Evolutionary conservation across 2,888 invertebrate species (phyloP).

Genomic region (Pyrocoelia pectoralis): DNA sequence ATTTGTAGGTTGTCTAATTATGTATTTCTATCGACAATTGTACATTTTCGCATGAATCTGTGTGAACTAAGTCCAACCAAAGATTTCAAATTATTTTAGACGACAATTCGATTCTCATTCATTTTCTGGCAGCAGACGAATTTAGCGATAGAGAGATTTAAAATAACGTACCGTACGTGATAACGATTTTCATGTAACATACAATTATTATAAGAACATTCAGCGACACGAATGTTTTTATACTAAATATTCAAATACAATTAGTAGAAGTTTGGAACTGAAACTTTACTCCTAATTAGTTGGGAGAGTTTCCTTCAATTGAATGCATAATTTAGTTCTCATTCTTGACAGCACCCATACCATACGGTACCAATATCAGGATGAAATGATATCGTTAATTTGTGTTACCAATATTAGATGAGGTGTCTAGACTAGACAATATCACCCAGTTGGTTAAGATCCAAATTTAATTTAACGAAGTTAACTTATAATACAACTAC

Average conservation of each 20-base stretch:
- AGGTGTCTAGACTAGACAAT: constrained; percentile 30
- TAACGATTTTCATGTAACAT: no score
- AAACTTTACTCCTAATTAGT: constrained; percentile 20
- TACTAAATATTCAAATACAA: not conserved
- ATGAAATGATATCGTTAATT: constrained; percentile 29
- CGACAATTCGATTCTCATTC: no score
- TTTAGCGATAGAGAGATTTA: no score
- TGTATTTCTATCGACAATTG: no score
- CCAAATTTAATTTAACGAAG: constrained; percentile 25
- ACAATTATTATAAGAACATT: no score
- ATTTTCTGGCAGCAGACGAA: no score
- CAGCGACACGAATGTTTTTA: no score
- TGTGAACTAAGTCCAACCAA: no score
- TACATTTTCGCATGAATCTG: no score
- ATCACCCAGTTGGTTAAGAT: constrained; percentile 19
- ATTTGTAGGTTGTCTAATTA: no score
- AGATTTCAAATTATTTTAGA: no score
- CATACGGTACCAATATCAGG: constrained; percentile 18
- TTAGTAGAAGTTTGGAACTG: not conserved
- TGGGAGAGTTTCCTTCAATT: constrained; percentile 7
- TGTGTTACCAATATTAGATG: constrained; percentile 24
- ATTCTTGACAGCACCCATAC: constrained; percentile 6
- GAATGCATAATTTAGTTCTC: constrained; percentile 16
- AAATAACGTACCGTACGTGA: no score
- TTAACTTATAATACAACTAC: constrained; percentile 14